phyloP scores from a whole-genome alignment of 2,113 vertebrate species.

The Taxidea taxus region DNA sequence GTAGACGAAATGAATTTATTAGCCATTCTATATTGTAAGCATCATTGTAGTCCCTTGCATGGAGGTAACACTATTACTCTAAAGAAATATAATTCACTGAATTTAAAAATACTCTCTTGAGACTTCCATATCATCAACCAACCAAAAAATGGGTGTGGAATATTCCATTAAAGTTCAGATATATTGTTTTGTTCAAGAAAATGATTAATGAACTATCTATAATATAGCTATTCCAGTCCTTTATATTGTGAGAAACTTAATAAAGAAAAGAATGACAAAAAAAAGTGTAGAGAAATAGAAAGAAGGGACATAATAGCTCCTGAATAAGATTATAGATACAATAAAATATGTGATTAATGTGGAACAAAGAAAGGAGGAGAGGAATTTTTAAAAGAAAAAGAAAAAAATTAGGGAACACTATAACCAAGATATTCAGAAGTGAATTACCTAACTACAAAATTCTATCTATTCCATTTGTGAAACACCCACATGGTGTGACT shows the following conservation, averaged over 20 bases:
- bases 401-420: not conserved
- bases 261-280: not conserved
- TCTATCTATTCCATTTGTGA: conserved; percentile 46
- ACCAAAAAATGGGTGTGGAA: not conserved
- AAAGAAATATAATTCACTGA: not conserved
- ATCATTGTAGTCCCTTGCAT: not conserved
- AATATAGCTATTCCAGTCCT: not conserved
- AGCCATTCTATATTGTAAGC: not conserved
- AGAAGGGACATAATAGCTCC: not conserved
- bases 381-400: not conserved
- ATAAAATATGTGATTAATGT: not conserved
- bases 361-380: not conserved
- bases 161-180: not conserved
- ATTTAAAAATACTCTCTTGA: not conserved
- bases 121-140: not conserved
- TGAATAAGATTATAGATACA: not conserved
- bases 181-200: not conserved
- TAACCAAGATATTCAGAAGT: conserved; percentile 57
- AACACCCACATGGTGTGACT: conserved; percentile 33
- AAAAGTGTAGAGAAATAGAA: not conserved
- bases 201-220: not conserved
- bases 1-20: not conserved
- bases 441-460: conserved; percentile 44
- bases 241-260: conserved; percentile 8
- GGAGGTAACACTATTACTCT: not conserved